phyloP scores from a whole-genome alignment of 2,888 invertebrate genomes.

The Neuroscelio doddi region DNA sequence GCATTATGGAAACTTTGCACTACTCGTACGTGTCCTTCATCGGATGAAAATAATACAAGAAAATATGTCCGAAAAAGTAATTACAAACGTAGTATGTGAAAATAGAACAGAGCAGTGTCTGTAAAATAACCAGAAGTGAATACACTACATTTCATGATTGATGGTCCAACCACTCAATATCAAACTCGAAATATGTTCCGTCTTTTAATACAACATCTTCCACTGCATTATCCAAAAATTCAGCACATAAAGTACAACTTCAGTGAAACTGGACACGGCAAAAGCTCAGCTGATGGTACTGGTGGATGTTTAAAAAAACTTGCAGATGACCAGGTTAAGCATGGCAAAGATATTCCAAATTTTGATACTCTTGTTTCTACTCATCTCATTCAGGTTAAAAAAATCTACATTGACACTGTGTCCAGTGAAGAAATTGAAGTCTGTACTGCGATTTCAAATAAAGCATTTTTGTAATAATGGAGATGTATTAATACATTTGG shows the following conservation, averaged over 20 bases:
- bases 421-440: background rate
- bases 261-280: slow-evolving; percentile 34
- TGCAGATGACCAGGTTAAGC: slow-evolving; percentile 38
- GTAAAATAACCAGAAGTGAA: slow-evolving; percentile 22
- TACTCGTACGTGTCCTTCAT: background rate
- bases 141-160: slow-evolving; percentile 27
- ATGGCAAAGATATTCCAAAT: slow-evolving; percentile 27
- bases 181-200: slow-evolving; percentile 35
- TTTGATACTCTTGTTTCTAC: slow-evolving; percentile 24
- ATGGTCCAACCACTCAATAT: slow-evolving; percentile 41
- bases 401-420: slow-evolving; percentile 9
- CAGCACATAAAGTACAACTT: slow-evolving; percentile 31
- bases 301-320: slow-evolving; percentile 27
- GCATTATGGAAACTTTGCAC: background rate
- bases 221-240: slow-evolving; percentile 24
- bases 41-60: slow-evolving; percentile 4
- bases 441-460: too few relatives aligned
- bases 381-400: slow-evolving; percentile 22
- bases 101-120: slow-evolving; percentile 3
- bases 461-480: background rate
- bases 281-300: slow-evolving; percentile 38
- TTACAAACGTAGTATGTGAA: background rate
- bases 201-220: slow-evolving; percentile 29
- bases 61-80: slow-evolving; percentile 6
- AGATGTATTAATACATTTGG: slow-evolving; percentile 27